Conservation (phyloP, 2,113 vertebrate species). For the Dipodomys stephensi region DNA sequence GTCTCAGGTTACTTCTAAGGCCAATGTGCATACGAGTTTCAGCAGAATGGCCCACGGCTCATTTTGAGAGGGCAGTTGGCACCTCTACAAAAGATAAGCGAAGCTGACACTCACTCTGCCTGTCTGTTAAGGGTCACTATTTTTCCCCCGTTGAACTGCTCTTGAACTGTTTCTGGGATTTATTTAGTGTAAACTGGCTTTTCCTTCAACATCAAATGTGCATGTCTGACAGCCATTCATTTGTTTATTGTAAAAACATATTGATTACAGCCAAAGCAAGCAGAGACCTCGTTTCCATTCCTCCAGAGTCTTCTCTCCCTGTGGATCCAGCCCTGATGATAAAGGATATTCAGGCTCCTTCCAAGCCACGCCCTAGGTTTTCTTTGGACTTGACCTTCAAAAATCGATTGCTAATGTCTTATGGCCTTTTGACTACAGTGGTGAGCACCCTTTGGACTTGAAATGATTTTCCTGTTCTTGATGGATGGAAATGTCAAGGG, state of each 20-base stretch:
- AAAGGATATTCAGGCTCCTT: slow-evolving; percentile 78
- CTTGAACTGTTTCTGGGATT: slow-evolving; percentile 86
- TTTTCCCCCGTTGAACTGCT: slow-evolving; percentile 83
- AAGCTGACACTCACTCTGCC: slow-evolving; percentile 74
- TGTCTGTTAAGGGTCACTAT: slow-evolving; percentile 76
- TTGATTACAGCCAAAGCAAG: slow-evolving; percentile 81
- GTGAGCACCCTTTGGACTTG: slow-evolving; percentile 70
- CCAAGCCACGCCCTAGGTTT: slow-evolving; percentile 80
- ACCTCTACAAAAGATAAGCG: slow-evolving; percentile 78
- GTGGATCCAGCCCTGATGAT: slow-evolving; percentile 76
- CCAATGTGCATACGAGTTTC: slow-evolving; percentile 55
- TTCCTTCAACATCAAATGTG: slow-evolving; percentile 83
- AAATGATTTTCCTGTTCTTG: slow-evolving; percentile 77
- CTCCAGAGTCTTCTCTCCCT: slow-evolving; percentile 66
- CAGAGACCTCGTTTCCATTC: slow-evolving; percentile 77
- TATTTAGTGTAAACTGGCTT: slow-evolving; percentile 82
- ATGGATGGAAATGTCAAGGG: slow-evolving; percentile 81
- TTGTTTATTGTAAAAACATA: slow-evolving; percentile 82
- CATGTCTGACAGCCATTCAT: slow-evolving; percentile 70
- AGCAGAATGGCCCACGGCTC: slow-evolving; percentile 71
- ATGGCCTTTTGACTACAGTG: slow-evolving; percentile 72
- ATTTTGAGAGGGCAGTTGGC: slow-evolving; percentile 17
- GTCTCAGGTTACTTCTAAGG: background rate
- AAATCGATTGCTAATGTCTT: slow-evolving; percentile 79
- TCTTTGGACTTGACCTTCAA: slow-evolving; percentile 83